phyloP scores from a whole-genome alignment of 2,888 invertebrate genomes.

The Enchytraeus crypticus region DNA sequence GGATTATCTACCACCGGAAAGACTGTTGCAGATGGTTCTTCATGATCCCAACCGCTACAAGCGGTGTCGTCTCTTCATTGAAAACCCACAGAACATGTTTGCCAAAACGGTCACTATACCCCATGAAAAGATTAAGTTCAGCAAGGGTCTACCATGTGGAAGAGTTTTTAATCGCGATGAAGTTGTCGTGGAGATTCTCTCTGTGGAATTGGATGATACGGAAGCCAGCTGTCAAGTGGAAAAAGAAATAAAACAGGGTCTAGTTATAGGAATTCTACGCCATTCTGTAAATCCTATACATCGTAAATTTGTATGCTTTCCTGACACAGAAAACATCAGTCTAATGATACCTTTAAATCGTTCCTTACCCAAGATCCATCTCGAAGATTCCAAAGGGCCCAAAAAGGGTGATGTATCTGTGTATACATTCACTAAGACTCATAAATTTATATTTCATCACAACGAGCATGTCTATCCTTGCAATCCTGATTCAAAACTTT shows the following conservation, averaged over 20 bases:
- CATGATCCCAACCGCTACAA: slow-evolving; percentile 31
- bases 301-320: slow-evolving; percentile 36
- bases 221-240: slow-evolving; percentile 5
- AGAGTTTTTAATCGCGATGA: slow-evolving; percentile 36
- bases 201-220: slow-evolving; percentile 8
- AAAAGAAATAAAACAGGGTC: slow-evolving; percentile 22
- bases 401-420: slow-evolving; percentile 32
- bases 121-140: slow-evolving; percentile 22
- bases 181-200: slow-evolving; percentile 36
- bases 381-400: slow-evolving; percentile 23
- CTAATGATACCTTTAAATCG: slow-evolving; percentile 35
- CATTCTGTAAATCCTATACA: slow-evolving; percentile 30
- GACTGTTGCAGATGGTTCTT: slow-evolving; percentile 23
- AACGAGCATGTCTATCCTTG: slow-evolving; percentile 31
- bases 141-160: slow-evolving; percentile 30
- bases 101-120: slow-evolving; percentile 14
- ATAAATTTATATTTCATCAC: slow-evolving; percentile 32
- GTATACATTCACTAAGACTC: slow-evolving; percentile 30
- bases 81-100: slow-evolving; percentile 19
- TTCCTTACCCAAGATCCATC: slow-evolving; percentile 33
- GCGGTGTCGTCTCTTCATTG: slow-evolving; percentile 30
- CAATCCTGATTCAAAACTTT: slow-evolving; percentile 31
- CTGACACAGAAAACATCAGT: slow-evolving; percentile 33
- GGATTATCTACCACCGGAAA: slow-evolving; percentile 15
- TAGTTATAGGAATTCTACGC: slow-evolving; percentile 37